These are phyloP conservation scores for Proteles cristata DNA, from an alignment of 2,113 vertebrate genomes.

Conservation along the genomic window DNA sequence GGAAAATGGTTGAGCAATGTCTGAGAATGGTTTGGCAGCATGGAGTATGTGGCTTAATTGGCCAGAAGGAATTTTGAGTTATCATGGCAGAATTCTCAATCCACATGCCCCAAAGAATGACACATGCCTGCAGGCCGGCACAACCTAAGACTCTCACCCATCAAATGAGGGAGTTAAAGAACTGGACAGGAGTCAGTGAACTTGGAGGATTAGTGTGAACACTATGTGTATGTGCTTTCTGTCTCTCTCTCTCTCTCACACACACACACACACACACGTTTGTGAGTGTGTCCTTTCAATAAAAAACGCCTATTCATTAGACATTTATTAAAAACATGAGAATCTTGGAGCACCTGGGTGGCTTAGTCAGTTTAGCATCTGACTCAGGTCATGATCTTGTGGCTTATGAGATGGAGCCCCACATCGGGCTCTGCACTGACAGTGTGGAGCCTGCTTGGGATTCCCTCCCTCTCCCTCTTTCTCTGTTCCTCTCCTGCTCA, in stretches of 20 bases:
- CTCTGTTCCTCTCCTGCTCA: too few species aligned
- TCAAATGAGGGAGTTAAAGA: background rate
- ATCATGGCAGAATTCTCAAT: slow-evolving; percentile 12
- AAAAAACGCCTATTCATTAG: slow-evolving; percentile 58
- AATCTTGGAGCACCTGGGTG: background rate
- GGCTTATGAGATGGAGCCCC: too few species aligned
- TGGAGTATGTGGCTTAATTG: background rate
- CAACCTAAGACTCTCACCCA: background rate
- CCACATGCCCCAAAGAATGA: background rate
- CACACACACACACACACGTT: background rate
- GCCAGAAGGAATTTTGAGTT: slow-evolving; percentile 22
- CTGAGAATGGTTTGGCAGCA: slow-evolving; percentile 53
- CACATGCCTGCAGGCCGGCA: background rate
- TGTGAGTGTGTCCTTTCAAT: background rate
- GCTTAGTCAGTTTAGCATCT: too few species aligned
- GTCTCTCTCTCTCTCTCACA: too few species aligned
- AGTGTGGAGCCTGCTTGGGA: too few species aligned
- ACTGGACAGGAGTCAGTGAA: background rate
- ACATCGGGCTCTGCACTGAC: too few species aligned
- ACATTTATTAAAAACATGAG: slow-evolving; percentile 49
- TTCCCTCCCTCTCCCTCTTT: too few species aligned
- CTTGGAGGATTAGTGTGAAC: background rate
- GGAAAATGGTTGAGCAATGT: slow-evolving; percentile 63
- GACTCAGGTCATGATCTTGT: too few species aligned
- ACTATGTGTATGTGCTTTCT: background rate